These are phyloP conservation scores for Vipera ursinii DNA, from an alignment of 2,797 vertebrate species.

Conservation along the genomic window DNA sequence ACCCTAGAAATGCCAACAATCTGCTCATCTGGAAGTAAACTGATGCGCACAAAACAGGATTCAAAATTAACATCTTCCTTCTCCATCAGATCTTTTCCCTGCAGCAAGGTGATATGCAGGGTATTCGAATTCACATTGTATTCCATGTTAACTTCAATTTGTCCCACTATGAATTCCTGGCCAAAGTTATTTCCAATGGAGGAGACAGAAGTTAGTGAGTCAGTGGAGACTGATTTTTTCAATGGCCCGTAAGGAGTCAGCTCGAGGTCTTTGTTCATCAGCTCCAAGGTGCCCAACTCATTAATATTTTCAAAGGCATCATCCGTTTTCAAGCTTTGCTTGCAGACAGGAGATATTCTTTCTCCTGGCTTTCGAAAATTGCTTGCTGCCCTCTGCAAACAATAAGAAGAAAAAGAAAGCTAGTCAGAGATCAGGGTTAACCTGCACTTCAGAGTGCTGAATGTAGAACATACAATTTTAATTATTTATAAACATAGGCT, in stretches of 20 bases:
- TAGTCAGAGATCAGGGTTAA: background rate
- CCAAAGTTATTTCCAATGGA: slow-evolving; percentile 95
- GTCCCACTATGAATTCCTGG: slow-evolving; percentile 91
- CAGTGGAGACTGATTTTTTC: slow-evolving; percentile 87
- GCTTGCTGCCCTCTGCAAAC: slow-evolving; percentile 75
- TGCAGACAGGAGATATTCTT: slow-evolving; percentile 69
- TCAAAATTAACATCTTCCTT: slow-evolving; percentile 89
- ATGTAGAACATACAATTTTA: background rate
- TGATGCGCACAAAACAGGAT: slow-evolving; percentile 90
- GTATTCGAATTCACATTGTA: slow-evolving; percentile 72
- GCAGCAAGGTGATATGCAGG: slow-evolving; percentile 86
- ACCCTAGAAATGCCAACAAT: slow-evolving; percentile 90
- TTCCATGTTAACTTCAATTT: slow-evolving; percentile 92
- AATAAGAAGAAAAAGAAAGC: background rate
- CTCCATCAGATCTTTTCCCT: slow-evolving; percentile 96
- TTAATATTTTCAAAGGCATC: slow-evolving; percentile 85
- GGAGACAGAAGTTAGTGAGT: slow-evolving; percentile 94
- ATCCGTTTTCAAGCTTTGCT: slow-evolving; percentile 82
- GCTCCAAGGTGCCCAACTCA: slow-evolving; percentile 89
- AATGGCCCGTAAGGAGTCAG: slow-evolving; percentile 76
- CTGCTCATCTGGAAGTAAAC: slow-evolving; percentile 87
- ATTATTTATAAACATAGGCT: background rate
- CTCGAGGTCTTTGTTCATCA: slow-evolving; percentile 87
- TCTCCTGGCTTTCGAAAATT: slow-evolving; percentile 65
- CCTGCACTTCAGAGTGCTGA: background rate